A percentile compares a stretch with the other conserved stretches of the same genome.
Evolutionary conservation across 1,140 invertebrate species (phyloP).

Genomic region (Temnothorax nylanderi): DNA sequence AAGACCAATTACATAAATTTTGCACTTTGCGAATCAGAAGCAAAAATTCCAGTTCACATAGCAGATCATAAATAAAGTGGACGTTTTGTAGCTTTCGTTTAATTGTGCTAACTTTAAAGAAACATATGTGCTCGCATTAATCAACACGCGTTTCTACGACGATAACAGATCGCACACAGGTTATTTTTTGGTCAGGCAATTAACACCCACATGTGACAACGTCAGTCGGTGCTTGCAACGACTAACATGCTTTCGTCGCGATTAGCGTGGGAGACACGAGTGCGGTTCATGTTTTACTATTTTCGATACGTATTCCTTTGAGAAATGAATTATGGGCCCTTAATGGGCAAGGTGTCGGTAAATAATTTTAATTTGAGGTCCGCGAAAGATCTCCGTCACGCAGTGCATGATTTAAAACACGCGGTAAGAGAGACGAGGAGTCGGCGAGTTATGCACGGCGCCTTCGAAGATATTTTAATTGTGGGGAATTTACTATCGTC

Average conservation of each 20-base stretch:
- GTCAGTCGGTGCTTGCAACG: neutral
- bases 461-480: slow-evolving; percentile 74
- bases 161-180: slow-evolving; percentile 43
- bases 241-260: slow-evolving; percentile 42
- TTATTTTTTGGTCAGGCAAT: slow-evolving; percentile 46
- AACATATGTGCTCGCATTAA: slow-evolving; percentile 49
- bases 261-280: slow-evolving; percentile 27
- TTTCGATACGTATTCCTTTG: slow-evolving; percentile 67
- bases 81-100: neutral
- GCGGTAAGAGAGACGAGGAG: neutral
- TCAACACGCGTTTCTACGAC: slow-evolving; percentile 39
- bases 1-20: neutral
- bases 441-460: neutral
- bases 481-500: slow-evolving; percentile 74
- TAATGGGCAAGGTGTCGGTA: slow-evolving; percentile 40
- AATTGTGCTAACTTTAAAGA: neutral
- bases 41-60: neutral
- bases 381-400: slow-evolving; percentile 20
- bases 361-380: slow-evolving; percentile 70
- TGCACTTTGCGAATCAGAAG: neutral
- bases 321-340: slow-evolving; percentile 74
- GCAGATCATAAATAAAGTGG: neutral
- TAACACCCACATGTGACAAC: slow-evolving; percentile 40
- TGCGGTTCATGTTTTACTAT: slow-evolving; percentile 23
- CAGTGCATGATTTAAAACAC: slow-evolving; percentile 60